Evolutionary conservation across 2,888 invertebrate genomes (phyloP).

Genomic region (Lydus trimaculatus): DNA sequence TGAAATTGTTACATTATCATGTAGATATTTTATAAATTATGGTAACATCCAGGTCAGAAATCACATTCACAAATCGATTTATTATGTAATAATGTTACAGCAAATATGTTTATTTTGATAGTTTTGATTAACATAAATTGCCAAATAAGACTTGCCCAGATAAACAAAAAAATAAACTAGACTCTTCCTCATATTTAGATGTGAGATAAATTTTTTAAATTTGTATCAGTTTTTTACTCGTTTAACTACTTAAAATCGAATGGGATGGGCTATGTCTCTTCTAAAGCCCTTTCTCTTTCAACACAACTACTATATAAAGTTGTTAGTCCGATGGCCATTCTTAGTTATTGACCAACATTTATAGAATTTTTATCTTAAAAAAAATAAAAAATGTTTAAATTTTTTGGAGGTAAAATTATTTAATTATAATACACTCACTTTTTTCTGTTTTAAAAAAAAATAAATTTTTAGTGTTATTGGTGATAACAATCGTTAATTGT

Average conservation of each 20-base stretch:
- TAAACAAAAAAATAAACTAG: not conserved
- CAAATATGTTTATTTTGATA: not conserved
- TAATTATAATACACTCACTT: not conserved
- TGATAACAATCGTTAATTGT: not conserved
- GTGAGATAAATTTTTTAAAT: not conserved
- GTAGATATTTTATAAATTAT: not conserved
- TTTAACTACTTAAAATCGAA: constrained; percentile 22
- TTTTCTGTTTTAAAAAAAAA: not conserved
- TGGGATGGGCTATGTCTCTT: constrained; percentile 19
- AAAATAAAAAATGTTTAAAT: constrained; percentile 14
- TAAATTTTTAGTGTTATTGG: not conserved
- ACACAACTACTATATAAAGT: constrained; percentile 11
- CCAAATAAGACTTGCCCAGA: not conserved
- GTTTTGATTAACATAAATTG: constrained; percentile 6
- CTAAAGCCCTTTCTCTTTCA: constrained; percentile 28
- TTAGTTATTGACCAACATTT: constrained; percentile 24
- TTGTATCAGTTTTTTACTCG: constrained; percentile 11
- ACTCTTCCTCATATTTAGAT: constrained; percentile 9
- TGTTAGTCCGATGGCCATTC: not conserved
- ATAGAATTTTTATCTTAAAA: not conserved
- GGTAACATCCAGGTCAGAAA: constrained; percentile 5
- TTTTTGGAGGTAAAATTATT: not conserved
- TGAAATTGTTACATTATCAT: not conserved
- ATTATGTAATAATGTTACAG: not conserved
- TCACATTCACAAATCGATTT: constrained; percentile 4